Conservation (phyloP, 2,888 invertebrate species). For the Onthophagus sagittarius region DNA sequence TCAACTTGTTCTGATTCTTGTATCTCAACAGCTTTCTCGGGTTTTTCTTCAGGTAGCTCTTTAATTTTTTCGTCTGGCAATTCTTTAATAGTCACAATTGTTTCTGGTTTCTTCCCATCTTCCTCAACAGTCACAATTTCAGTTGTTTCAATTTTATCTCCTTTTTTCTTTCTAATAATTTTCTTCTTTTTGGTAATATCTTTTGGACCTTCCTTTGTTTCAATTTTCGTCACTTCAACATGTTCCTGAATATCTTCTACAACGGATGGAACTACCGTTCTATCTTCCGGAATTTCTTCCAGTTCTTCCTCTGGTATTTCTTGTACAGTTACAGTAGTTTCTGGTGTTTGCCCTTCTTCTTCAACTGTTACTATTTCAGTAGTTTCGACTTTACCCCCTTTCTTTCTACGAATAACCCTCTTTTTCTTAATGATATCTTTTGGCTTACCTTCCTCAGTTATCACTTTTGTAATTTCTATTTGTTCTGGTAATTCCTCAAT, state of each 20-base stretch:
- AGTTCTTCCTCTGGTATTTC: conserved; percentile 39
- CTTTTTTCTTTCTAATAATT: conserved; percentile 34
- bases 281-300: conserved; percentile 25
- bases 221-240: conserved; percentile 33
- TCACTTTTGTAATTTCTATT: conserved; percentile 33
- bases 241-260: conserved; percentile 29
- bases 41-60: conserved; percentile 29
- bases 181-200: conserved; percentile 31
- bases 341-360: conserved; percentile 48
- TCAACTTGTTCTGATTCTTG: conserved; percentile 39
- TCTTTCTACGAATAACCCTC: conserved; percentile 38
- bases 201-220: conserved; percentile 30
- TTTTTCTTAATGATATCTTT: conserved; percentile 39
- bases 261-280: conserved; percentile 25
- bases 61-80: conserved; percentile 16
- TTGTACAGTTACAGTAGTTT: conserved; percentile 44
- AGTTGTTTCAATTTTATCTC: conserved; percentile 26
- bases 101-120: conserved; percentile 29
- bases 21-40: conserved; percentile 25
- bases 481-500: conserved; percentile 35
- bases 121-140: conserved; percentile 36
- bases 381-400: conserved; percentile 39
- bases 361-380: conserved; percentile 50
- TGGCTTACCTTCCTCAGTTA: conserved; percentile 32
- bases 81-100: conserved; percentile 27